Base-by-base conservation (phyloP, 2,888 invertebrate species). In the Mesoligia furuncula region DNA sequence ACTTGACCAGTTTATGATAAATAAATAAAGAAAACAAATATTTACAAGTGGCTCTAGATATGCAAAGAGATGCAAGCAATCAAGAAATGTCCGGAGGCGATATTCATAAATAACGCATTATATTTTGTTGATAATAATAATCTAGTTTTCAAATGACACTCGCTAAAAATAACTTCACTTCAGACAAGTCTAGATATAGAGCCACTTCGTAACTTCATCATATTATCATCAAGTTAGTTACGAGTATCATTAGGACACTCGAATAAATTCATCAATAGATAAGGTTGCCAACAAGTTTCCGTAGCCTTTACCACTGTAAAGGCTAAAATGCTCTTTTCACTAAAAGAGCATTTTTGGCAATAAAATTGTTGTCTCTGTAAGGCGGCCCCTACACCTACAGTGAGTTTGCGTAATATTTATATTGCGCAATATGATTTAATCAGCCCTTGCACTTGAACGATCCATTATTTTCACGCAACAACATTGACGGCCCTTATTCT, bases 41-140 rank as follows among this genome's bases (percentile, higher is more conserved):
- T 31, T 45, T 15, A 48, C 57, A 59, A 59, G 42, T 64, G 31
- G 57, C 51, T 75, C 31, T 51, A 54, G 75, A 51, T 81, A 80
- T 76, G 69, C 69, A 61, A 45, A 45, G 51, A 75, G 65, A 54
- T 76, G 51, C 59, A 65, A 80, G 79, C 54, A 68, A 80, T 74
- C 80, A 68, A 80, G 59, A 36, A 31, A 59, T 61, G 51, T 39
- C 76, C 54, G 8, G 54, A 65, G 65, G 59, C 36, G 15, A 65
- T 31, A n/a, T 68, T 45, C 76, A 81, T 80, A 81, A 81, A 81
- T 76, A 69, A 7, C 24, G 54, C 36, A 59, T 81, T 81, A 76
- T 66, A 76, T 74, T 74, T 67, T 57, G 74, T 75, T 69, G 42
- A 51, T 75, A 68, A 79, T 59, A 75, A 69, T 69, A 81, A 76